Conservation (phyloP, 2,888 invertebrate species). For the Drosophila kokeensis region DNA sequence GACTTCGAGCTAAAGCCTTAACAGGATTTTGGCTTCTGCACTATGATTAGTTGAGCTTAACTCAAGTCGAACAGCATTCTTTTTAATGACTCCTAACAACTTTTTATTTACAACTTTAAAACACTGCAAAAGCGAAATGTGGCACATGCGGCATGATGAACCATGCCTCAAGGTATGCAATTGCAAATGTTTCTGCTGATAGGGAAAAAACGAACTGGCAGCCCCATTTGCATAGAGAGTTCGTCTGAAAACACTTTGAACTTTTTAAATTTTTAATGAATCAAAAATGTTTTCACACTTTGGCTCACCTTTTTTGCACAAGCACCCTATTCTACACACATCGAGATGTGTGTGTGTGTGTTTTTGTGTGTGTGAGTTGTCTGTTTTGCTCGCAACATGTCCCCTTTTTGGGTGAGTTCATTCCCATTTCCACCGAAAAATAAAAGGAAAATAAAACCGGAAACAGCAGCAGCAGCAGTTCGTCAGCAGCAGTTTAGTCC, state of each 20-base stretch:
- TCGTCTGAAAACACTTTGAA: constrained; percentile 83
- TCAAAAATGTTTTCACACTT: constrained; percentile 83
- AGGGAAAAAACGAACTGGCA: constrained; percentile 23
- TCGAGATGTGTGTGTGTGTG: constrained; percentile 21
- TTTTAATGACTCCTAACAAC: constrained; percentile 7
- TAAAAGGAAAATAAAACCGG: constrained; percentile 16
- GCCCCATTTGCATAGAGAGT: constrained; percentile 46
- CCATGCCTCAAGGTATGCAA: constrained; percentile 37
- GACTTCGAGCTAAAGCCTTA: constrained; percentile 16
- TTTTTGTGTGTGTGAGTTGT: constrained; percentile 32
- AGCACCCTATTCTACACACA: constrained; percentile 37
- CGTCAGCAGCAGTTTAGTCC: constrained; percentile 43
- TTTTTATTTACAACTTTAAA: constrained; percentile 23
- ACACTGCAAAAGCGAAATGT: constrained; percentile 14
- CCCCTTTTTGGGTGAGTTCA: constrained; percentile 53
- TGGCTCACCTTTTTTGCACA: constrained; percentile 61
- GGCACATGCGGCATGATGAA: constrained; percentile 19
- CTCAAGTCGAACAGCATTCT: background rate
- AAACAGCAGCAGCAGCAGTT: constrained; percentile 37
- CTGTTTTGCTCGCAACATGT: constrained; percentile 43
- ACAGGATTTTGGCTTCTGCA: constrained; percentile 16
- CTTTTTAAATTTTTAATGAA: constrained; percentile 85
- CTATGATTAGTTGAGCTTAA: constrained; percentile 10
- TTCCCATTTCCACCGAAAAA: constrained; percentile 66
- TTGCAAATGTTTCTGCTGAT: constrained; percentile 19